Evolutionary conservation across 2,888 invertebrate species (phyloP), one percentile per base, ranked within the genome.

Genomic region (Allolobophora icterica): DNA sequence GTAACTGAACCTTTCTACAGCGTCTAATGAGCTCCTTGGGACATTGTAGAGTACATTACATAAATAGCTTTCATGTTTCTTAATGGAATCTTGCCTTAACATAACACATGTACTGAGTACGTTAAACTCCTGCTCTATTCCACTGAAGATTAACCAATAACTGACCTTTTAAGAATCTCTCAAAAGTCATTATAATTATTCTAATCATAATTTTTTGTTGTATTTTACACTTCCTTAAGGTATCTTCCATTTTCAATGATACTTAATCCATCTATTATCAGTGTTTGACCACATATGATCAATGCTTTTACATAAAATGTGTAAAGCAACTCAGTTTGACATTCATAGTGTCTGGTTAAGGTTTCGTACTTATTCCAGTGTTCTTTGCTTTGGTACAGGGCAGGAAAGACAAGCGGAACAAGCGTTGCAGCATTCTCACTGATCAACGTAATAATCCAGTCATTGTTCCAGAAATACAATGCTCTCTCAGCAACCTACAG

Each of bases 381-480:
- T 96, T 99, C 99, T 96, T 99, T 99, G 95, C 98, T 98, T 95
- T 98, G 97, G 96, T 99, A 99, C 95, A 99, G 96, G 93, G 99
- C 98, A 92, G 99, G 99, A 96, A 99, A 99, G 98, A 99, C 99
- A 94, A 99, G 99, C 94, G 99, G 99, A 97, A 99, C 97, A 95
- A 99, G 99, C 95, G 98, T 97, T 95, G 97, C 97, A 96, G 98
- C 98, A 96, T 99, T 99, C 95, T 99, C 99, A 95, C 99, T 98
- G 96, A 99, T 99, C 96, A 99, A 96, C 92, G 98, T 98, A 97
- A 99, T 97, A 95, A 99, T 98, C 96, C 99, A 99, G 96, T 99
- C 99, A 96, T 99, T 99, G 97, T 99, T 99, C 99, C 99, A 99
- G 96, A 98, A 98, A 96, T 98, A 99, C 94, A 99, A 96, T 94